Base-by-base conservation (phyloP, 2,888 invertebrate genomes). In the Cephus nigrinus region DNA sequence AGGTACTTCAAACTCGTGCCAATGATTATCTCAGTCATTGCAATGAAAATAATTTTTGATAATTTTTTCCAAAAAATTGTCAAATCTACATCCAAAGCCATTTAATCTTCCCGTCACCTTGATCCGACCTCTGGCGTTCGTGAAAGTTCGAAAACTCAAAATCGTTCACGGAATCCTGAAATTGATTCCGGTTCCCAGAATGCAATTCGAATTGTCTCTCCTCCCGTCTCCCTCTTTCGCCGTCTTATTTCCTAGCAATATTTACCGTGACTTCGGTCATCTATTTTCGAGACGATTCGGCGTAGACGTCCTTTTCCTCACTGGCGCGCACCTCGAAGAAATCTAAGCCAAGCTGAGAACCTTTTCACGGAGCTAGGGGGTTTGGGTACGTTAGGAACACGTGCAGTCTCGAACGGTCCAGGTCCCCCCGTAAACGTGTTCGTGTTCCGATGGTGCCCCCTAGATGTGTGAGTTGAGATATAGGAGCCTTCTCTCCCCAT, bases 371-470 rank as follows among this genome's bases (percentile, higher is more conserved):
- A 83, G 86, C 85, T 85, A 84, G 85, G 87, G 87, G 88, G 89
- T 90, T 89, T 86, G 86, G 88, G 88, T 90, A 91, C 91, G 90
- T 91, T 90, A 91, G 88, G 89, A 91, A 91, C 91, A 91, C 91
- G 91, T 90, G 90, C 90, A 91, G 90, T 88, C 89, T 89, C 88
- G 88, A 90, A 89, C 90, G 89, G 90, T 88, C 89, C 88, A 89
- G 86, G 85, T 82, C 84, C 85, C 81, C 80, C 85, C 84, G 84
- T 88, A 87, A 90, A 90, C 88, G 89, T 88, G 89, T 89, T 88
- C 87, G 86, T 84, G 87, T 88, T 88, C 87, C 84, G 88, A 89
- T 86, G 86, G 87, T 85, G 82, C 86, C 82, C 76, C 80, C 77
- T 80, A 81, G 75, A 80, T 87, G 89, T 90, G 87, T 89, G 86